A percentile compares a stretch with the other conserved stretches of the same genome.
These are phyloP conservation scores for Eurytoma californica DNA, from an alignment of 2,888 invertebrate genomes.

Conservation along the genomic window DNA sequence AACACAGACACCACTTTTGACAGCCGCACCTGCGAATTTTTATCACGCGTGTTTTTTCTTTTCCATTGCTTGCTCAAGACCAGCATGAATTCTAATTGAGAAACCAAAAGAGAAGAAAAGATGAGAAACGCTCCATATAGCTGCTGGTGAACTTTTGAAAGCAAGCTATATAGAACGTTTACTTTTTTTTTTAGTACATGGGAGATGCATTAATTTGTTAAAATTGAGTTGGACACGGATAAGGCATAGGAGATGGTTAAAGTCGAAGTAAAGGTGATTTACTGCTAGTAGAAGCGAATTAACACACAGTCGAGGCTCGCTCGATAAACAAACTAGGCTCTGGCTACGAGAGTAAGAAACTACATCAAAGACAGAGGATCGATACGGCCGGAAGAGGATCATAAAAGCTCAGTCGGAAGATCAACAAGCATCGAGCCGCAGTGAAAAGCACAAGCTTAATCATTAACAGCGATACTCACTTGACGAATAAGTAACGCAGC, in stretches of 20 bases:
- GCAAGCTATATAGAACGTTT: too few relatives aligned
- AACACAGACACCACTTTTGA: slow-evolving; percentile 85
- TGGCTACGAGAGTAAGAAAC: background rate
- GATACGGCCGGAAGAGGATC: background rate
- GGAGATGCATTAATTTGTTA: too few relatives aligned
- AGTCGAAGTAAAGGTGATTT: too few relatives aligned
- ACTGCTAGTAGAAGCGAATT: too few relatives aligned
- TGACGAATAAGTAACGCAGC: slow-evolving; percentile 82
- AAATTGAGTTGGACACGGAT: too few relatives aligned
- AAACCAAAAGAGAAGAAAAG: background rate
- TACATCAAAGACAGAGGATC: background rate
- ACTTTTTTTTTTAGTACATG: too few relatives aligned
- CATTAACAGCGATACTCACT: slow-evolving; percentile 77
- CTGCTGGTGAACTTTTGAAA: background rate
- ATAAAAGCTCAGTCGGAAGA: background rate
- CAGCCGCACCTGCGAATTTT: slow-evolving; percentile 82
- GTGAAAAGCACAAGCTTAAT: background rate
- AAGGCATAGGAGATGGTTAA: too few relatives aligned
- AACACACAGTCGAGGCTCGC: background rate
- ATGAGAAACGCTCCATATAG: slow-evolving; percentile 11
- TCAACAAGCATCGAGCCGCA: background rate
- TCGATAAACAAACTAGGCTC: background rate
- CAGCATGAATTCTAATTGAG: too few relatives aligned
- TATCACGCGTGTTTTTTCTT: background rate
- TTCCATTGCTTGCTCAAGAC: background rate